A percentile compares a stretch with the other conserved stretches of the same genome.
These are phyloP conservation scores for Acyrthosiphon pisum DNA, from an alignment of 1,140 invertebrate species.

Conservation along the genomic window DNA sequence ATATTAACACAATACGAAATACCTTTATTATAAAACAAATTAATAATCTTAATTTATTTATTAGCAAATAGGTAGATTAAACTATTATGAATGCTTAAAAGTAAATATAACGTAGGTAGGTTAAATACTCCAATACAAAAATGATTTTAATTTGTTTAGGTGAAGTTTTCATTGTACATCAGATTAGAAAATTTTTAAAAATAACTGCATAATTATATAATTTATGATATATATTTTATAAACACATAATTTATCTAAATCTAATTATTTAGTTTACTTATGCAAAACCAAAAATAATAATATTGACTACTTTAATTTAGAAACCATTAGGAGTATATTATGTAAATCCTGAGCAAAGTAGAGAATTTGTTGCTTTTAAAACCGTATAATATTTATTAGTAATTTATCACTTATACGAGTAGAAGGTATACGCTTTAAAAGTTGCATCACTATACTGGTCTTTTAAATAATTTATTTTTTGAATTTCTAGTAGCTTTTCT, in stretches of 20 bases:
- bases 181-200: background rate
- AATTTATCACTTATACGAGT: background rate
- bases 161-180: background rate
- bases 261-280: too few relatives aligned
- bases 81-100: too few relatives aligned
- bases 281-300: background rate
- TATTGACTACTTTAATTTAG: background rate
- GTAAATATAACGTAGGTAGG: too few relatives aligned
- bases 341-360: background rate
- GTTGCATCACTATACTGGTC: background rate
- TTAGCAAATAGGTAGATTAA: too few relatives aligned
- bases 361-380: background rate
- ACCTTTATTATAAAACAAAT: too few relatives aligned
- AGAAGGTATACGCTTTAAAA: background rate
- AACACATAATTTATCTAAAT: background rate
- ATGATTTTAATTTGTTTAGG: too few relatives aligned
- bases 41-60: too few relatives aligned
- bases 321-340: background rate
- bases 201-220: too few relatives aligned
- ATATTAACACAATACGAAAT: background rate
- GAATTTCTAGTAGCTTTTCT: background rate
- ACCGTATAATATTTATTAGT: background rate
- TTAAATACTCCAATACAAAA: too few relatives aligned
- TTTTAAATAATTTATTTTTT: background rate
- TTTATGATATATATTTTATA: background rate